Percentiles rank a stretch among this genome's conserved stretches.
phyloP scores from a whole-genome alignment of 2,113 vertebrate species.

The Nyctereutes procyonoides region DNA sequence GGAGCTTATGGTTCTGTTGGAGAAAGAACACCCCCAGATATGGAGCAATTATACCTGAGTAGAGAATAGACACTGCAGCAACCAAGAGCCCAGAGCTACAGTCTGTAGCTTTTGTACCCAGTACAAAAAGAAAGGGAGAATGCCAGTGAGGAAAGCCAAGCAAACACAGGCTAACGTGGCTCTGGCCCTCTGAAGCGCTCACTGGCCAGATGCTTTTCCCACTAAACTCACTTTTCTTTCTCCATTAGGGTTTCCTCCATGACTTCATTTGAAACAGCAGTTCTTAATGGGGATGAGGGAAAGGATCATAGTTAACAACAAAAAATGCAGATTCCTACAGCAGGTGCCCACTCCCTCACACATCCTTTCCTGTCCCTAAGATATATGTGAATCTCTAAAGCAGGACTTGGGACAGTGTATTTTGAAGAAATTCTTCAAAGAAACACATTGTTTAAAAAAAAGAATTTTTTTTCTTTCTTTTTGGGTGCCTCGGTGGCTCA shows the following conservation, averaged over 20 bases:
- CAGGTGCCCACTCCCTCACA: background rate
- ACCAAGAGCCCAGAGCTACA: background rate
- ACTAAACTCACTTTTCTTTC: background rate
- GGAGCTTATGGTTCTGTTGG: background rate
- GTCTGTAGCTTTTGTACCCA: too few species aligned
- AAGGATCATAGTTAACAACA: background rate
- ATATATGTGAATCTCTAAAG: background rate
- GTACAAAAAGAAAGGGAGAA: background rate
- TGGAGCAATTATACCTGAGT: background rate
- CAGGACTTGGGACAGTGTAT: background rate
- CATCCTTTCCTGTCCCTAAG: background rate
- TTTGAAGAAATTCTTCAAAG: background rate
- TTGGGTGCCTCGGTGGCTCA: too few species aligned
- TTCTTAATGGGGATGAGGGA: background rate
- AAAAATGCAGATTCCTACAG: background rate
- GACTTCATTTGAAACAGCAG: background rate
- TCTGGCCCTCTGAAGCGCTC: background rate
- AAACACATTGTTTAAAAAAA: background rate
- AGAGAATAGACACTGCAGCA: background rate
- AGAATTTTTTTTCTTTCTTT: background rate
- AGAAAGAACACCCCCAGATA: background rate
- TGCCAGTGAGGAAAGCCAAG: background rate
- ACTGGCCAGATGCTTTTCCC: background rate
- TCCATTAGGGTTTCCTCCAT: background rate
- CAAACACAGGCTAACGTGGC: background rate